Percentiles rank a stretch among this genome's conserved stretches.
These are phyloP conservation scores for Heliothis peltigera DNA, from an alignment of 2,888 invertebrate genomes.

Conservation along the genomic window DNA sequence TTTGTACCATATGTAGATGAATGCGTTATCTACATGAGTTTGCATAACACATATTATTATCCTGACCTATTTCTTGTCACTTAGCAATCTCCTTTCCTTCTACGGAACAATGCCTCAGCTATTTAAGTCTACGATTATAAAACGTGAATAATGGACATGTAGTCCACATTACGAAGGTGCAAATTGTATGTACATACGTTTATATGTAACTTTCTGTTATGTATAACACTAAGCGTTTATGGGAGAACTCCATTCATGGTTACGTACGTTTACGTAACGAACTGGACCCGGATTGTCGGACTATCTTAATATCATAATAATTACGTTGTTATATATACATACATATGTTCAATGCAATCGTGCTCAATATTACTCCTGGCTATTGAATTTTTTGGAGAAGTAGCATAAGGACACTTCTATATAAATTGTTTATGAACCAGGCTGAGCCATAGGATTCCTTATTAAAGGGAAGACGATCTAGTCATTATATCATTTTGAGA, in stretches of 20 bases:
- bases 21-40: too few species aligned
- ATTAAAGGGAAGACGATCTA: too few species aligned
- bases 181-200: background rate
- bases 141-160: slow-evolving; percentile 17
- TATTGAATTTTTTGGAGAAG: slow-evolving; percentile 10
- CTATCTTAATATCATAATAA: slow-evolving; percentile 46
- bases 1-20: too few species aligned
- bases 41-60: too few species aligned
- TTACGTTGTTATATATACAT: slow-evolving; percentile 31
- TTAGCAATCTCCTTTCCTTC: background rate
- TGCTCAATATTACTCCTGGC: slow-evolving; percentile 14
- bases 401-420: too few species aligned
- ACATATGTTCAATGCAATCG: slow-evolving; percentile 18
- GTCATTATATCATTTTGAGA: too few species aligned
- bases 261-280: slow-evolving; percentile 46
- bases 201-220: slow-evolving; percentile 34
- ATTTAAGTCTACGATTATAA: slow-evolving; percentile 13
- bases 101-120: background rate
- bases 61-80: background rate
- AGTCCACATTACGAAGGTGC: slow-evolving; percentile 7
- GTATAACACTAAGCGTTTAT: slow-evolving; percentile 46
- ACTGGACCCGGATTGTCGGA: slow-evolving; percentile 37
- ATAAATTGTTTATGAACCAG: too few species aligned
- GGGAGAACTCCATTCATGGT: slow-evolving; percentile 54
- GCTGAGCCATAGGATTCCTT: too few species aligned